These are phyloP conservation scores for Paracanthobrama guichenoti DNA, from an alignment of 2,113 vertebrate genomes.

Conservation along the genomic window DNA sequence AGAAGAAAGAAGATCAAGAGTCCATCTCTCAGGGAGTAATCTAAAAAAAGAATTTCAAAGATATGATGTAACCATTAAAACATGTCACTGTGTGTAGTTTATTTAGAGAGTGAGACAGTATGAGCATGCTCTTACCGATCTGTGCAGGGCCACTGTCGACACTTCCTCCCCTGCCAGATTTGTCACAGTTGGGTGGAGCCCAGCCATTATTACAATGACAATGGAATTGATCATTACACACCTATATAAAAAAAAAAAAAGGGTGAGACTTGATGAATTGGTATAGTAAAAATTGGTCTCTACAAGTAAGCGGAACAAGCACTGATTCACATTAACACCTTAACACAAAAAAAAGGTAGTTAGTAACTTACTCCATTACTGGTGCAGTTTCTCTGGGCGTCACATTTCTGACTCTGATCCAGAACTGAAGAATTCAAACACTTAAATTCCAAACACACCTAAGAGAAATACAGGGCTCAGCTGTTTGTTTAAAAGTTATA, in stretches of 20 bases:
- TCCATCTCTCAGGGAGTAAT: slow-evolving; percentile 84
- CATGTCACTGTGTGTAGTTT: neutral
- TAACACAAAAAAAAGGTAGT: neutral
- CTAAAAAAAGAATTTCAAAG: slow-evolving; percentile 61
- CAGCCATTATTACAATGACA: slow-evolving; percentile 81
- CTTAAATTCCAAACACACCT: slow-evolving; percentile 79
- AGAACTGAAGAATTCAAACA: slow-evolving; percentile 78
- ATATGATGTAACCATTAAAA: neutral
- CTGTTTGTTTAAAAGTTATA: neutral
- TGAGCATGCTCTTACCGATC: slow-evolving; percentile 69
- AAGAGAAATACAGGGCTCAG: neutral
- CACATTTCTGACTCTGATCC: slow-evolving; percentile 75
- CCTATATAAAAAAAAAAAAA: slow-evolving; percentile 59
- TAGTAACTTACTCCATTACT: slow-evolving; percentile 75
- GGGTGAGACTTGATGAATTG: neutral
- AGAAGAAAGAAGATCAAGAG: slow-evolving; percentile 87
- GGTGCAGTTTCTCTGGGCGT: slow-evolving; percentile 74
- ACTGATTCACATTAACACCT: neutral
- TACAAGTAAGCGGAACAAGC: neutral
- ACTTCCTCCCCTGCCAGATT: slow-evolving; percentile 78
- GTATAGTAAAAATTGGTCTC: neutral
- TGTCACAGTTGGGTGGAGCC: slow-evolving; percentile 76
- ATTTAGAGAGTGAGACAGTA: neutral
- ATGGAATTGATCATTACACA: slow-evolving; percentile 77
- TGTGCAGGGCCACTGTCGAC: slow-evolving; percentile 80